Evolutionary conservation across 1,140 invertebrate genomes (phyloP).

Genomic region (Caerostris extrusa): DNA sequence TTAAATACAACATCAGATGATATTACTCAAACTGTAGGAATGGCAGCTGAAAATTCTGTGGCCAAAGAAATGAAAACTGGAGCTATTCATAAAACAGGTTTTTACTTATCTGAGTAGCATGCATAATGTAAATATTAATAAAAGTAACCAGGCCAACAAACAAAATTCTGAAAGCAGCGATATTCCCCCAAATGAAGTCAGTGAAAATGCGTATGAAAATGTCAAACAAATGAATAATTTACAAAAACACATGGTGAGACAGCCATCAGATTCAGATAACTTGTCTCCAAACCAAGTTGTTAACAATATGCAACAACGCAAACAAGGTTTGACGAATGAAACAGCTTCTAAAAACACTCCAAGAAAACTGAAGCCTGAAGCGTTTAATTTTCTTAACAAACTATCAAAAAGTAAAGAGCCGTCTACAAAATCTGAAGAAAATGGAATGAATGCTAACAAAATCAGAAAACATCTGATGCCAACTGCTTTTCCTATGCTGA

Average conservation of each 20-base stretch:
- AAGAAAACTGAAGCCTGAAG: slow-evolving; percentile 48
- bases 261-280: neutral
- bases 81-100: slow-evolving; percentile 19
- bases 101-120: slow-evolving; percentile 8
- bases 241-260: neutral
- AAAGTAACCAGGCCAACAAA: neutral
- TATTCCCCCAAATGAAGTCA: neutral
- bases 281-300: too few species aligned
- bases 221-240: neutral
- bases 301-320: neutral
- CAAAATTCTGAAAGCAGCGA: neutral
- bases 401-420: neutral
- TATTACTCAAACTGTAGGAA: neutral
- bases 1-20: neutral
- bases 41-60: neutral
- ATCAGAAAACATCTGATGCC: neutral
- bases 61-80: neutral
- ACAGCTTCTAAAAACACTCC: neutral
- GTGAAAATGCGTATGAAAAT: neutral
- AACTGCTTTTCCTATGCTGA: slow-evolving; percentile 7
- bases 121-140: neutral
- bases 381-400: slow-evolving; percentile 28
- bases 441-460: neutral
- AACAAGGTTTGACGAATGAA: neutral
- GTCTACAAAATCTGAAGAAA: neutral